Evolutionary conservation across 2,797 vertebrate species (phyloP).

Genomic region (Pseudopleuronectes americanus): DNA sequence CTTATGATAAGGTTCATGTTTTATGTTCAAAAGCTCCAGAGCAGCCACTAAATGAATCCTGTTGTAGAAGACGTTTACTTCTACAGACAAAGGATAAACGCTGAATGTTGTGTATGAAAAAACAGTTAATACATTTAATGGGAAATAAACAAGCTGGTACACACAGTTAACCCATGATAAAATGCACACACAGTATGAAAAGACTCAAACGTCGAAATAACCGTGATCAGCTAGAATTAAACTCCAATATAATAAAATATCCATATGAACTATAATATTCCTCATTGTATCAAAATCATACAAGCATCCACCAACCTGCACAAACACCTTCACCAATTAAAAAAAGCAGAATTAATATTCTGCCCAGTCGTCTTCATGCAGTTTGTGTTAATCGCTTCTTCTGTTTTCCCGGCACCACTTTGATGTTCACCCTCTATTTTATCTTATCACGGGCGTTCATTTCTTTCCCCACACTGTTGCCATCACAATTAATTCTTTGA

Average conservation of each 20-base stretch:
- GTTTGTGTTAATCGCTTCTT: constrained; percentile 42
- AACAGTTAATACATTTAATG: too few relatives aligned
- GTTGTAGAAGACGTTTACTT: too few relatives aligned
- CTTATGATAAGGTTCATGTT: too few relatives aligned
- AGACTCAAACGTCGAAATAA: too few relatives aligned
- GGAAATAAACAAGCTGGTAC: too few relatives aligned
- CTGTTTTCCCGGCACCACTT: constrained; percentile 46
- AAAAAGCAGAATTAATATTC: constrained; percentile 35
- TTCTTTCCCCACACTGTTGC: constrained; percentile 38
- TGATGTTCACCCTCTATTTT: constrained; percentile 58
- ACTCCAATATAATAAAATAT: not conserved
- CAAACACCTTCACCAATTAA: constrained; percentile 4
- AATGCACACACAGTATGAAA: too few relatives aligned
- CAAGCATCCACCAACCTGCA: not conserved
- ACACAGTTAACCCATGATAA: too few relatives aligned
- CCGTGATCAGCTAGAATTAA: not conserved
- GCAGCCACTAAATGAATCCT: too few relatives aligned
- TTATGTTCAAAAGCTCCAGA: too few relatives aligned
- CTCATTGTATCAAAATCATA: not conserved
- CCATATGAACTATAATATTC: not conserved
- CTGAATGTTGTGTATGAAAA: too few relatives aligned
- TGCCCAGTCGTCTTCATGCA: not conserved
- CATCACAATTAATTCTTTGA: constrained; percentile 60
- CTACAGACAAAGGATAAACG: too few relatives aligned
- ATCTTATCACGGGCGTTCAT: constrained; percentile 48